Evolutionary conservation across 2,797 vertebrate genomes (phyloP), one percentile per base, ranked within the genome.

Genomic region (Lepus townsendii): DNA sequence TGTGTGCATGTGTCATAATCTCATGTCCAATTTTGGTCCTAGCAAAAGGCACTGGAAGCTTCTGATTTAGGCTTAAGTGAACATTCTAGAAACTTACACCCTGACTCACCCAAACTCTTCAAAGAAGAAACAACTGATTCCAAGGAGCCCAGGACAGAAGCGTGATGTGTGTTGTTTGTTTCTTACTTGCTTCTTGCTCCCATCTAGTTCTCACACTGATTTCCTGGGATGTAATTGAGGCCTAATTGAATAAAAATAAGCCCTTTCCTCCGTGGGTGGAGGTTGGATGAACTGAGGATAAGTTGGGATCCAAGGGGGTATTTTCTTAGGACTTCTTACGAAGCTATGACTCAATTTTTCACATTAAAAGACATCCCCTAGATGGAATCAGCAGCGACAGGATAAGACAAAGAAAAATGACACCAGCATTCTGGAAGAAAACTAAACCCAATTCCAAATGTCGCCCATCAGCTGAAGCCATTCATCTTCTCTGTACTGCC

Each of bases 361-460:
- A 89, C 80, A 27, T 92, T 95, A 83, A 79, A 93, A 96, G 93
- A 97, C 90, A 66, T 95, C 63, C 78, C 85, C 79, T 63, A 71
- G 96, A 96, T 83, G 89, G 95, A 92, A 89, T 84, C 94, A 92
- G 79, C 76, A 89, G 79, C 94, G 96, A 95, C 94, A 95, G 85
- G 93, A 89, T 68, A 84, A 93, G 95, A 97, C 57, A 1, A 96
- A 97, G 97, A 97, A 97, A 97, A 97, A 97, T 96, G 97, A 96
- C 32, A 72, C 88, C 2, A 9, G 8, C 66, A 47, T 91, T 95
- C 94, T 96, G 5, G 1, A 92, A 86, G 96, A 97, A 97, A 97
- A 96, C 96, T 97, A 96, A 97, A 97, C 94, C 92, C 92, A 91
- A 76, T 96, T 96, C 95, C 83, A 94, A 97, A 97, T 83, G 72